These are phyloP conservation scores for Teleopsis dalmanni DNA, from an alignment of 1,140 invertebrate genomes.

Conservation along the genomic window DNA sequence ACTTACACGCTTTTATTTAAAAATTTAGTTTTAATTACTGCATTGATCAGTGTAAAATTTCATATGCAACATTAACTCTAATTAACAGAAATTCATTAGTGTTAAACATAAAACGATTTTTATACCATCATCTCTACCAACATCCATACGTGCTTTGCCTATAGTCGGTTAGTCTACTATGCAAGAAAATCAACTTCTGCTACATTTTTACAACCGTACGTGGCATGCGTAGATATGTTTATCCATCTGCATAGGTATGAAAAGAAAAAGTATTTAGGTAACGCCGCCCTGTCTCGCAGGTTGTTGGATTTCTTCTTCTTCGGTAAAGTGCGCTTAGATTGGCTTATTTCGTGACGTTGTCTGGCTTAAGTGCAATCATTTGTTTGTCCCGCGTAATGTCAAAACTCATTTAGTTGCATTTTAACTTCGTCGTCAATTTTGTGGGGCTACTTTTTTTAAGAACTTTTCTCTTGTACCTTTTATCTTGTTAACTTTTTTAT, in stretches of 20 bases:
- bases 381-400: slow-evolving; percentile 10
- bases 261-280: neutral
- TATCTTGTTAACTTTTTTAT: slow-evolving; percentile 2
- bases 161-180: no score
- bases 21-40: no score
- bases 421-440: no score
- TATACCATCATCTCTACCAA: neutral
- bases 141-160: neutral
- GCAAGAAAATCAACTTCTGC: no score
- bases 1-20: no score
- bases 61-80: slow-evolving; percentile 8
- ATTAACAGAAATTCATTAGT: slow-evolving; percentile 13
- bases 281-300: slow-evolving; percentile 7
- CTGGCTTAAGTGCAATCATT: slow-evolving; percentile 9
- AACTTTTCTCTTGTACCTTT: neutral
- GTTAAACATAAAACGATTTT: slow-evolving; percentile 7
- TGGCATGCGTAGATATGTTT: no score
- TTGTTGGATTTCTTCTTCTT: neutral
- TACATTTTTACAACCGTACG: no score
- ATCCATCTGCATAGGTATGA: no score
- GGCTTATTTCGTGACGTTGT: neutral
- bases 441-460: no score
- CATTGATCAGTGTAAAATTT: no score
- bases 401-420: slow-evolving; percentile 8
- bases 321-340: neutral